phyloP scores from a whole-genome alignment of 2,797 vertebrate species.

The Urophycis tenuis region DNA sequence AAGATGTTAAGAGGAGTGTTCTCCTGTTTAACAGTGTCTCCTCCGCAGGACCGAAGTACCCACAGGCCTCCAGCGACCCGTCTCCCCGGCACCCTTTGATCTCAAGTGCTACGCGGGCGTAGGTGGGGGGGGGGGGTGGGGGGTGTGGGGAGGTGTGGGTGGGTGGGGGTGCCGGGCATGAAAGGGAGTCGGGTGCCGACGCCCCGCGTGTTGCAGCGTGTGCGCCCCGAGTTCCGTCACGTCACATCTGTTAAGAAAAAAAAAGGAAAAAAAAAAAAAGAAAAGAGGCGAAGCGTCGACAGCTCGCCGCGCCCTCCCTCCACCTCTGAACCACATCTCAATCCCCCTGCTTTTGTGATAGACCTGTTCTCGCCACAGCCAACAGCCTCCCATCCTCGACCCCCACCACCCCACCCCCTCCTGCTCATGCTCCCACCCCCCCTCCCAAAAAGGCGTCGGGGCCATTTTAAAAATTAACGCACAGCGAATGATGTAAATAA shows the following conservation, averaged over 20 bases:
- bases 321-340: constrained; percentile 1
- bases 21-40: background rate
- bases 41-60: background rate
- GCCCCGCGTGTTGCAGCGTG: constrained; percentile 23
- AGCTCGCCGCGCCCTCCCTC: constrained; percentile 6
- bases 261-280: too few species aligned
- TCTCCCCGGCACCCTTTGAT: constrained; percentile 23
- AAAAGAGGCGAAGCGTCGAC: constrained; percentile 24
- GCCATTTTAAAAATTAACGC: constrained; percentile 59
- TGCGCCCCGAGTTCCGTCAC: constrained; percentile 34
- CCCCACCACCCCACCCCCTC: background rate
- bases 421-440: background rate
- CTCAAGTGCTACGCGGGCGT: constrained; percentile 27
- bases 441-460: constrained; percentile 18
- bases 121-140: constrained; percentile 21
- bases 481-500: constrained; percentile 55
- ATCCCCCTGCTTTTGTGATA: background rate
- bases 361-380: constrained; percentile 1
- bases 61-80: background rate
- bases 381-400: background rate
- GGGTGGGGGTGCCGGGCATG: too few species aligned
- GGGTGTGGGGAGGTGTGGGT: constrained; percentile 14
- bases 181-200: constrained; percentile 30
- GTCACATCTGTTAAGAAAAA: constrained; percentile 47
- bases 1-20: background rate